Base-by-base conservation (phyloP, 2,888 invertebrate genomes). In the Opisthograptis luteolata region DNA sequence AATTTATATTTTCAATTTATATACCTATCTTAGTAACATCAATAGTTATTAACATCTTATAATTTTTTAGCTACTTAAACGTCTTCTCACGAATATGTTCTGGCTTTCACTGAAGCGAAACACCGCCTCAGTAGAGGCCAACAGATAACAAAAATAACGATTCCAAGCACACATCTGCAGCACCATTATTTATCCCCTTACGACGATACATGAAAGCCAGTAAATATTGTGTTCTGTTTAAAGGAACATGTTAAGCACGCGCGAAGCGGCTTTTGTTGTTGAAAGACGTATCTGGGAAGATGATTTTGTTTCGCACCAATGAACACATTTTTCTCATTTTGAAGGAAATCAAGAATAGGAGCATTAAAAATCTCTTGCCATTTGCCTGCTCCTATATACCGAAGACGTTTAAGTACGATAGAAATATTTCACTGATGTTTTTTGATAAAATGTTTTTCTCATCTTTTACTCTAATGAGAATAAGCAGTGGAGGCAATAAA, bases 241-340 rank as follows among this genome's bases (percentile, higher is more conserved):
- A 73, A 80, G 77, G 79, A 83, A 83, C 81, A 83, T 83, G 84
- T 86, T 76, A 80, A 84, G 81, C 81, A 80, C 79, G 79, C 78
- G 76, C 76, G 68, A 62, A 63, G 61, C 67, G 70, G 79, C 80
- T 81, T 84, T 86, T 82, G 83, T 83, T 82, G 77, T 76, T 77
- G 76, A 76, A 70, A 79, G 81, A 83, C 79, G 81, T 81, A 82
- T 84, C 81, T 81, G 77, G 72, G 59, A 78, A 74, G 81, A 81
- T 82, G 83, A 85, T 86, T 87, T 81, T 71, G 70, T 82, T 83
- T 76, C 84, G 74, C 81, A 54, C 78, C 84, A 81, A 80, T 81
- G 82, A 86, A 81, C 81, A 81, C 81, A 81, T 84, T 85, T 83
- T 83, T 79, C 75, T 73, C 74, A 79, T 80, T 84, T 80, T 75